A percentile compares a stretch with the other conserved stretches of the same genome.
These are phyloP conservation scores for Nerophis lumbriciformis DNA, from an alignment of 2,113 vertebrate species.

Conservation along the genomic window DNA sequence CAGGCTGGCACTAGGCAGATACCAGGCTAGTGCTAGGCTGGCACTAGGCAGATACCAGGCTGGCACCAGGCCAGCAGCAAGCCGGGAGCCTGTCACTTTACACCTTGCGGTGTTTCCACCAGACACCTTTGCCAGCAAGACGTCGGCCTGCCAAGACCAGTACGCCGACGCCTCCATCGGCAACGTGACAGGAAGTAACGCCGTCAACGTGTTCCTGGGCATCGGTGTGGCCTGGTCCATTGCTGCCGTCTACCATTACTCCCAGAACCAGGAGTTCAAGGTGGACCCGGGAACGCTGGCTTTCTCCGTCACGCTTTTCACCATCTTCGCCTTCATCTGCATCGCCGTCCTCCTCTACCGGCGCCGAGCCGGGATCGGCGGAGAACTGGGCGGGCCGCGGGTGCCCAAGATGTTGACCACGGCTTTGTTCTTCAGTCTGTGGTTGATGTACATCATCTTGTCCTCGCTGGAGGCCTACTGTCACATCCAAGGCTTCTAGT, in stretches of 20 bases:
- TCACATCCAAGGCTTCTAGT: slow-evolving; percentile 89
- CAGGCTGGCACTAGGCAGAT: no score
- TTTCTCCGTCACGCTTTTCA: slow-evolving; percentile 98
- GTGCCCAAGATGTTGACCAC: slow-evolving; percentile 86
- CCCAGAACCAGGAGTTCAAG: slow-evolving; percentile 75
- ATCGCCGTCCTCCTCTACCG: slow-evolving; percentile 92
- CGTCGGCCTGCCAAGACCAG: slow-evolving; percentile 91
- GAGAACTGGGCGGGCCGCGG: slow-evolving; percentile 92
- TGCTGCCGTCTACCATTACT: slow-evolving; percentile 85
- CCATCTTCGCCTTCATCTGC: slow-evolving; percentile 94
- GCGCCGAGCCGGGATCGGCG: slow-evolving; percentile 88
- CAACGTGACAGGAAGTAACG: slow-evolving; percentile 95
- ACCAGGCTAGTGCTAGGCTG: no score
- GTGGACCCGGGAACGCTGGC: slow-evolving; percentile 90
- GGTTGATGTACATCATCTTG: slow-evolving; percentile 94
- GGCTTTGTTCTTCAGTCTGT: slow-evolving; percentile 88
- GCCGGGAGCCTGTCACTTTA: neutral
- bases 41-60: no score
- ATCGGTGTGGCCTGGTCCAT: slow-evolving; percentile 98
- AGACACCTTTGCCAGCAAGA: slow-evolving; percentile 98
- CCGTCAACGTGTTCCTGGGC: slow-evolving; percentile 95
- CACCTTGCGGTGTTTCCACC: slow-evolving; percentile 17
- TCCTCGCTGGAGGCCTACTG: slow-evolving; percentile 98
- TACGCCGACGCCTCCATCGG: slow-evolving; percentile 96
- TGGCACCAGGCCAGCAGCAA: no score